These are phyloP conservation scores for Diarsia rubi DNA, from an alignment of 2,888 invertebrate species.

Conservation along the genomic window DNA sequence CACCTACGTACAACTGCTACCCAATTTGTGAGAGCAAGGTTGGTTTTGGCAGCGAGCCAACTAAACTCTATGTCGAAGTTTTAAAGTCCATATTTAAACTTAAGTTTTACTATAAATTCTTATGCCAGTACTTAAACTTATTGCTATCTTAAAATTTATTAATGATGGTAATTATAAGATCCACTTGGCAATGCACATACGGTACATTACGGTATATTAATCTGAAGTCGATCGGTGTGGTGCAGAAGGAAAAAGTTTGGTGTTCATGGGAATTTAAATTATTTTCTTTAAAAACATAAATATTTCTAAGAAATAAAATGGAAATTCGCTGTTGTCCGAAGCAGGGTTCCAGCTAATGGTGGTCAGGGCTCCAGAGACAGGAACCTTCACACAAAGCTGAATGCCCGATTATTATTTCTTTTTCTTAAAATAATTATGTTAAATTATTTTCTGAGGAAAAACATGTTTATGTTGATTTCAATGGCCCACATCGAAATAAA, in stretches of 20 bases:
- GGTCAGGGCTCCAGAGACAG: no score
- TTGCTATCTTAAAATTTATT: constrained; percentile 10
- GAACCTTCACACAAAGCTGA: no score
- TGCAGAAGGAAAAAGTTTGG: background rate
- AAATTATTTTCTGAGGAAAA: no score
- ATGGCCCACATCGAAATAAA: constrained; percentile 14
- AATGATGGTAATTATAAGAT: background rate
- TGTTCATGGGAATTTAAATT: background rate
- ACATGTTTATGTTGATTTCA: no score
- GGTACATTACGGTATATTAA: background rate
- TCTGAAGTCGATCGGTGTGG: background rate
- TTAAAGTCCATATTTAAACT: constrained; percentile 38
- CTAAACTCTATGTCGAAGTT: constrained; percentile 15
- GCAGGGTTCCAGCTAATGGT: no score
- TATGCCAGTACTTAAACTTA: constrained; percentile 24
- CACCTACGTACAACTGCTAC: background rate
- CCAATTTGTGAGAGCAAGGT: background rate
- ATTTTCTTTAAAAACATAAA: no score
- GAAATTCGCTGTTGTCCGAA: no score
- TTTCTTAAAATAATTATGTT: no score
- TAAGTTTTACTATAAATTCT: constrained; percentile 39
- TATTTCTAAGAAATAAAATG: no score
- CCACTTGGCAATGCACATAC: background rate
- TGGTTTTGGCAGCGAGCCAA: constrained; percentile 28
- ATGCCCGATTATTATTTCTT: no score